Conservation (phyloP, 2,113 vertebrate species). For the Cyphomyrus discorhynchus region DNA sequence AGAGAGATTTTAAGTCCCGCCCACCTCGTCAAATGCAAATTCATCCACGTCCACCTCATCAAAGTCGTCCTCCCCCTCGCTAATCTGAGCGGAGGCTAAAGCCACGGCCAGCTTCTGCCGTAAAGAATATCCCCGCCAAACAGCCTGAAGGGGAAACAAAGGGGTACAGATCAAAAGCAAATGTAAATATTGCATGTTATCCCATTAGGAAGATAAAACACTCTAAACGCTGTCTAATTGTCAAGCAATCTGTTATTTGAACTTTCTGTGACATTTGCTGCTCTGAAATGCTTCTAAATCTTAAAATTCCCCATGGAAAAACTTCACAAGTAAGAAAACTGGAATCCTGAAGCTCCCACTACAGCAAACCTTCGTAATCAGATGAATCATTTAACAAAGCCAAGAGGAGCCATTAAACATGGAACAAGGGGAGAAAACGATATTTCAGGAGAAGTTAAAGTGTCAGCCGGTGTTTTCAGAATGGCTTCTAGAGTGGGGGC, state of each 20-base stretch:
- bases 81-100: constrained; percentile 63
- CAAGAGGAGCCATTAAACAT: constrained; percentile 76
- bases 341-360: constrained; percentile 78
- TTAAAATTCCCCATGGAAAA: constrained; percentile 72
- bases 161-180: constrained; percentile 74
- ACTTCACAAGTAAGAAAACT: constrained; percentile 67
- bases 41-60: constrained; percentile 79
- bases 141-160: constrained; percentile 72
- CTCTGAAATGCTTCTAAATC: constrained; percentile 76
- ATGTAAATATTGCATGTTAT: constrained; percentile 82
- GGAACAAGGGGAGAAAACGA: constrained; percentile 33
- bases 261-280: constrained; percentile 90
- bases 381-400: constrained; percentile 86
- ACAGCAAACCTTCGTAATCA: constrained; percentile 75
- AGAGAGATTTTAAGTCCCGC: constrained; percentile 30
- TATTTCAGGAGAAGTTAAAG: constrained; percentile 31
- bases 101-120: constrained; percentile 77
- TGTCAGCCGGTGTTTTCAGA: constrained; percentile 41
- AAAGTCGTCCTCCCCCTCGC: constrained; percentile 71
- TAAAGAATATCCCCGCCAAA: constrained; percentile 80
- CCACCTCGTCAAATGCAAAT: constrained; percentile 80
- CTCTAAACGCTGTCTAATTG: constrained; percentile 78
- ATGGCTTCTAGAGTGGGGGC: not conserved
- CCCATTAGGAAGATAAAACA: constrained; percentile 94
- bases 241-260: constrained; percentile 87